Evolutionary conservation across 2,888 invertebrate species (phyloP), one percentile per base, ranked within the genome.

Genomic region (Microchrysa polita): DNA sequence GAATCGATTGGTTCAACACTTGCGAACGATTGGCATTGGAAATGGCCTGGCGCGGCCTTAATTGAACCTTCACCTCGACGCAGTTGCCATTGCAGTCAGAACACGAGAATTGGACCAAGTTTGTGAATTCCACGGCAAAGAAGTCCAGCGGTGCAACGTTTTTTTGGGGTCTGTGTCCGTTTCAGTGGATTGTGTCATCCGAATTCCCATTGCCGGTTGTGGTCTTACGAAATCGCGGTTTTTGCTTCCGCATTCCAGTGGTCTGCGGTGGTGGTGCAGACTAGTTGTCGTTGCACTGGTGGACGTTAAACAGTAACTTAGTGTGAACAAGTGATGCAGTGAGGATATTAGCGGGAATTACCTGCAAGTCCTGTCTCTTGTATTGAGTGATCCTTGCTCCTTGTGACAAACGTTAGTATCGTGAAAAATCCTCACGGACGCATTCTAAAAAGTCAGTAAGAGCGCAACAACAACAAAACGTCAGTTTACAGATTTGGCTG

Each of bases 111-210:
- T n/a, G n/a, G n/a, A n/a, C n/a, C n/a, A n/a, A n/a, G n/a, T n/a
- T n/a, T n/a, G n/a, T n/a, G n/a, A n/a, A n/a, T n/a, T n/a, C n/a
- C n/a, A n/a, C n/a, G n/a, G n/a, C n/a, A n/a, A n/a, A n/a, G n/a
- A n/a, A n/a, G n/a, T n/a, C n/a, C n/a, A n/a, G n/a, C n/a, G n/a
- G n/a, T n/a, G 48, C 4, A n/a, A 12, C n/a, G 40, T 22, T 61
- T 40, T 61, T n/a, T n/a, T n/a, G n/a, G n/a, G n/a, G n/a, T n/a
- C 40, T 40, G n/a, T 12, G 61, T 40, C 61, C 18, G 40, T n/a
- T 14, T 34, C 61, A 18, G 40, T 1, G 40, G 67, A 69, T 69
- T 69, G 69, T 69, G 69, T 69, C 69, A 69, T 69, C 40, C 69
- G 55, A 5, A 7, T 34, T 2, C 27, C 4, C 27, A 5, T 2